Conservation (phyloP, 1,140 invertebrate genomes). For the Drosophila nasuta region DNA sequence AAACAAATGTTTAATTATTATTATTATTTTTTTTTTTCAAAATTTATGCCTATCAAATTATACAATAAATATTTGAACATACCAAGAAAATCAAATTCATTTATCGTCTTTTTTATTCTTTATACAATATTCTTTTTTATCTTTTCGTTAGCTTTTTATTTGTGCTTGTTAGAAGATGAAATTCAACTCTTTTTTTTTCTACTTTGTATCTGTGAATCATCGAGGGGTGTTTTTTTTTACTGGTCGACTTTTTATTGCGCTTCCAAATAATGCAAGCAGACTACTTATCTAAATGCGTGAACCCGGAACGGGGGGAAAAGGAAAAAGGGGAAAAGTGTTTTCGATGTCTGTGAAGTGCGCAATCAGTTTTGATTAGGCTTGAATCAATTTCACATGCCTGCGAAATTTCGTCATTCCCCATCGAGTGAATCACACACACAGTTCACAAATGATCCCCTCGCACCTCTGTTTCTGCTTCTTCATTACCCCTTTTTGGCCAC, state of each 20-base stretch:
- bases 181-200: neutral
- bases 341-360: neutral
- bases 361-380: constrained; percentile 1
- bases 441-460: neutral
- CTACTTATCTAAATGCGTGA: neutral
- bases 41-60: constrained; percentile 75
- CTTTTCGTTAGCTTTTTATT: neutral
- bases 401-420: constrained; percentile 13
- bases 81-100: constrained; percentile 63
- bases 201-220: no score
- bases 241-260: neutral
- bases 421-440: constrained; percentile 13
- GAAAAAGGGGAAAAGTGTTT: neutral
- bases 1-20: constrained; percentile 61
- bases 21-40: constrained; percentile 65
- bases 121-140: constrained; percentile 13
- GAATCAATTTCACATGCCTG: constrained; percentile 16
- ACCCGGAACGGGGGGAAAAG: neutral
- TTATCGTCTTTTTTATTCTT: constrained; percentile 54
- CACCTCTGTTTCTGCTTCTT: neutral
- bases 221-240: neutral
- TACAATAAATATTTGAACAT: constrained; percentile 81
- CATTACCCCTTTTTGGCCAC: neutral
- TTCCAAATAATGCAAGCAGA: constrained; percentile 1
- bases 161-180: neutral